These are phyloP conservation scores for Pyrrhosoma nymphula DNA, from an alignment of 2,888 invertebrate genomes.

Conservation along the genomic window DNA sequence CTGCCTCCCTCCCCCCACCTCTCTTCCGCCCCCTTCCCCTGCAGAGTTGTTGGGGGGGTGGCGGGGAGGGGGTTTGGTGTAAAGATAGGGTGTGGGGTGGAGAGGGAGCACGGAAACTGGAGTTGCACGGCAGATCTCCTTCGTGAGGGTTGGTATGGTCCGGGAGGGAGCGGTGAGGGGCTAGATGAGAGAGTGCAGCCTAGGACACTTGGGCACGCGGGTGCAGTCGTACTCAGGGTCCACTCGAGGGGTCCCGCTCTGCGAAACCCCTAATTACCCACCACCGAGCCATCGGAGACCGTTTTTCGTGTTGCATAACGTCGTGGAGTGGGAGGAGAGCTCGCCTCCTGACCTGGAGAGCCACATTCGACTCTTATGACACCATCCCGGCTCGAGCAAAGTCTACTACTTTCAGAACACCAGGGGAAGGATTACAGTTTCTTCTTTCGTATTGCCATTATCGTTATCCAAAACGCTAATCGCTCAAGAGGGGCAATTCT, in stretches of 20 bases:
- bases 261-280: neutral
- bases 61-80: too few relatives aligned
- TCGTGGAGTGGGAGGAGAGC: neutral
- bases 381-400: too few relatives aligned
- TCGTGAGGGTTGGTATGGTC: neutral
- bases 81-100: neutral
- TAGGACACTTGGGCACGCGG: neutral
- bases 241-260: neutral
- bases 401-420: too few relatives aligned
- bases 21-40: neutral
- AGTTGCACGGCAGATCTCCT: neutral
- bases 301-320: neutral
- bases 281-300: neutral
- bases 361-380: too few relatives aligned
- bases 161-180: too few relatives aligned
- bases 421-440: too few relatives aligned
- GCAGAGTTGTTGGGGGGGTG: neutral
- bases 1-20: neutral
- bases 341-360: too few relatives aligned
- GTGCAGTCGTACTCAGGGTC: conserved; percentile 15
- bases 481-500: too few relatives aligned
- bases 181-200: neutral
- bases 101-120: neutral
- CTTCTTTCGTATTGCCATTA: too few relatives aligned
- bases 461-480: too few relatives aligned